Percentiles rank a stretch among this genome's conserved stretches.
These are phyloP conservation scores for Andrena chrysosceles DNA, from an alignment of 2,888 invertebrate species.

Conservation along the genomic window DNA sequence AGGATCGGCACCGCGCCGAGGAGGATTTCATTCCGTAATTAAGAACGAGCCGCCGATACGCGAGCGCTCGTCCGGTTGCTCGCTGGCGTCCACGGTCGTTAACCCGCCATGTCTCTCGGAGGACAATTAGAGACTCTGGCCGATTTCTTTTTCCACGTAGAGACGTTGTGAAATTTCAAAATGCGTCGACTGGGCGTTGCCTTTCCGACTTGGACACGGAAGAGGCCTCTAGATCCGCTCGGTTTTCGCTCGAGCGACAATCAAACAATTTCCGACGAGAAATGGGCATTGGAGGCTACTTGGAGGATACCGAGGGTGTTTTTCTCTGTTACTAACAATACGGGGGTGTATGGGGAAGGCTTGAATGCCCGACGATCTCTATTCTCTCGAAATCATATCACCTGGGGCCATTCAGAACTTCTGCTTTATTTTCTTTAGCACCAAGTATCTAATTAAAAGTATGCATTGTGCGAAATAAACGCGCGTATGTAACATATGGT, in stretches of 20 bases:
- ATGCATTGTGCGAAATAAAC: no score
- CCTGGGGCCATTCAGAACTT: no score
- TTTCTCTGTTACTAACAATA: neutral
- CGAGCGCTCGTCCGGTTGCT: neutral
- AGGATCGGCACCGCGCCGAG: conserved; percentile 23
- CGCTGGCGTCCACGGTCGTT: conserved; percentile 48
- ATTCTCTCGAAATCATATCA: no score
- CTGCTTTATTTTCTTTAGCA: no score
- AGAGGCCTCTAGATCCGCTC: neutral
- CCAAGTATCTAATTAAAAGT: no score
- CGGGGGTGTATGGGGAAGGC: no score
- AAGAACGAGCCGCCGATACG: conserved; percentile 42
- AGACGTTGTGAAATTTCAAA: conserved; percentile 55
- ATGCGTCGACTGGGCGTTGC: conserved; percentile 54
- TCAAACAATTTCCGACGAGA: neutral
- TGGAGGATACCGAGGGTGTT: neutral
- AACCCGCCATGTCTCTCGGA: conserved; percentile 43
- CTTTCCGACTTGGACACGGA: conserved; percentile 8
- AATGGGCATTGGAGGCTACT: neutral
- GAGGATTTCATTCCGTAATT: conserved; percentile 56
- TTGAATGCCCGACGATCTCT: no score
- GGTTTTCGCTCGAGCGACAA: neutral
- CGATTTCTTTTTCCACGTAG: conserved; percentile 63
- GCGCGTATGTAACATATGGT: no score
- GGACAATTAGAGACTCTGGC: conserved; percentile 52